Evolutionary conservation across 2,888 invertebrate species (phyloP), one percentile per base, ranked within the genome.

Genomic region (Chaetoderma sp.): DNA sequence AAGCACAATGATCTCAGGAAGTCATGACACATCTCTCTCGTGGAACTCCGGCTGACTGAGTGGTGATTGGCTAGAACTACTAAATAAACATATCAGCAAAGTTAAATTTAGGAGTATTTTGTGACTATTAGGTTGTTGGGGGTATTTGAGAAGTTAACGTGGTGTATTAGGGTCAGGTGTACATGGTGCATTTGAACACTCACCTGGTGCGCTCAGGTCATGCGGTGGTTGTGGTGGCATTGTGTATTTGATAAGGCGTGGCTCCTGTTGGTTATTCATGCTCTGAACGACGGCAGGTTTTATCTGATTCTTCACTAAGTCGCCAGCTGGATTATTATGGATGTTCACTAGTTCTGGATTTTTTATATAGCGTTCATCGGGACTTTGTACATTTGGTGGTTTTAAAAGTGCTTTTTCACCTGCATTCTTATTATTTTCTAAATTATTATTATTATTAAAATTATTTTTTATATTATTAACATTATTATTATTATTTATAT

Each of bases 321-420:
- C n/a, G n/a, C n/a, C n/a, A 68, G 72, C 68, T 1, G 74, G 73
- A 52, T 72, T 67, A 10, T 42, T 42, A n/a, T 55, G 28, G 28
- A 54, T 58, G 52, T 62, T 69, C 10, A 45, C 60, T 21, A 62
- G 32, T 8, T 55, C 58, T 25, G 65, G 65, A 36, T 67, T 63
- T 36, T 74, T 71, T 8, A 36, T 36, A 36, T 36, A 13, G 10
- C n/a, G 10, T 13, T 36, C n/a, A 36, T 36, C 10, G n/a, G 10
- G 10, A 10, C n/a, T 10, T 13, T 36, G 10, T 13, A 36, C 10
- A 36, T 10, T n/a, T 13, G 39, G 39, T 36, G 10, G 39, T 36
- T 13, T 13, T 10, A 13, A 13, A n/a, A n/a, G 10, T 13, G 39
- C 10, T 21, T 67, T 65, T 50, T 70, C 65, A 45, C 64, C 57